These are phyloP conservation scores for Spatulosminthurus flaviceps DNA, from an alignment of 2,888 invertebrate species.

Conservation along the genomic window DNA sequence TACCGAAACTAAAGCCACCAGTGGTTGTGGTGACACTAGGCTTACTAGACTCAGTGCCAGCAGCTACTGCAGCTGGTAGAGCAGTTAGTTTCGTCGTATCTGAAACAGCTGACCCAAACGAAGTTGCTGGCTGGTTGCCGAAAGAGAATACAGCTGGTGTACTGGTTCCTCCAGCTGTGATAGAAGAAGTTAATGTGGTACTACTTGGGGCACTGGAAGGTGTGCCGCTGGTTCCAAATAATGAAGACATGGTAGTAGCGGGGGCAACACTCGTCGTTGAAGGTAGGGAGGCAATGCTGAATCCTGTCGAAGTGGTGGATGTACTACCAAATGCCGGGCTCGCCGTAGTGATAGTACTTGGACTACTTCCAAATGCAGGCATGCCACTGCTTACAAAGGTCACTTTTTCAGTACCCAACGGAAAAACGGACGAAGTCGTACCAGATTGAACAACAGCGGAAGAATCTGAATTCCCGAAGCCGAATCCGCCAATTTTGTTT, in stretches of 20 bases:
- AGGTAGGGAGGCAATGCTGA: neutral
- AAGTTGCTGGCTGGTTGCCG: neutral
- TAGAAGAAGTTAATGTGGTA: neutral
- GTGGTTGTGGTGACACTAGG: neutral
- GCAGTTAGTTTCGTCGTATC: neutral
- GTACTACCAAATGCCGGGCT: neutral
- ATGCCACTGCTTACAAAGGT: neutral
- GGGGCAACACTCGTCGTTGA: neutral
- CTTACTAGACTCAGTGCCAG: no score
- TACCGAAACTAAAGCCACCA: slow-evolving; percentile 31
- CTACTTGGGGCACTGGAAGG: neutral
- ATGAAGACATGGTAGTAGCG: neutral
- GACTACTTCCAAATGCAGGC: neutral
- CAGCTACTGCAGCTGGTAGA: neutral
- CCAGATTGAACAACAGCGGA: neutral
- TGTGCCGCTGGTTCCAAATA: neutral
- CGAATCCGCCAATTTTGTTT: slow-evolving; percentile 24
- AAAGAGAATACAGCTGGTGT: slow-evolving; percentile 24
- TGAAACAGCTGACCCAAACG: neutral
- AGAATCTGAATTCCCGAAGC: slow-evolving; percentile 3
- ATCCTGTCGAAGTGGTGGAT: neutral
- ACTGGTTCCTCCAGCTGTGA: neutral
- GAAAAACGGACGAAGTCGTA: neutral
- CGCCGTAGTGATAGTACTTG: neutral
- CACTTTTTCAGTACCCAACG: neutral